Evolutionary conservation across 2,113 vertebrate species (phyloP).

Genomic region (Plecotus auritus): DNA sequence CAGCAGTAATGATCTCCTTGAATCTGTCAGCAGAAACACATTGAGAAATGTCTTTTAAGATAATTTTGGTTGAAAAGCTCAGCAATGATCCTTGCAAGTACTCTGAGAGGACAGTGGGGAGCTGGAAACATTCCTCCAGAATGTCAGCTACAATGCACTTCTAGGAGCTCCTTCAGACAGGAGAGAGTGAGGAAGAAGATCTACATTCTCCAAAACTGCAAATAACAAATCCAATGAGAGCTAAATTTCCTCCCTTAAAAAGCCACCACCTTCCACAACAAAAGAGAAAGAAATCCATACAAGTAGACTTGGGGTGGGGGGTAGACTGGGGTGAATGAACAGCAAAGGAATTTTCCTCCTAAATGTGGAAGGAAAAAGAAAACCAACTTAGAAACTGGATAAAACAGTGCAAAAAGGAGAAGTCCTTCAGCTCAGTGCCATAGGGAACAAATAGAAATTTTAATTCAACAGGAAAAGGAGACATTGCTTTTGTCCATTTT

Average conservation of each 20-base stretch:
- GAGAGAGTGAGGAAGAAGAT: slow-evolving; percentile 7
- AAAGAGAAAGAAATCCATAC: not conserved
- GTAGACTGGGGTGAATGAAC: not conserved
- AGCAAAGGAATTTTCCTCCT: not conserved
- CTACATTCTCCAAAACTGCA: not conserved
- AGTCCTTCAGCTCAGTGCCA: not conserved
- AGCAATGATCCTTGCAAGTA: slow-evolving; percentile 57
- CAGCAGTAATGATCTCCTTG: slow-evolving; percentile 60
- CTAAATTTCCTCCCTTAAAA: not conserved
- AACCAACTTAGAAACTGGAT: not conserved
- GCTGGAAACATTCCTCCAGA: slow-evolving; percentile 47
- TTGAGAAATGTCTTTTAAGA: slow-evolving; percentile 68
- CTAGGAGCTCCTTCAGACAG: slow-evolving; percentile 37
- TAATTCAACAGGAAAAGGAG: slow-evolving; percentile 55
- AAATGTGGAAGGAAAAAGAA: not conserved
- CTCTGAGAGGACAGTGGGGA: slow-evolving; percentile 62
- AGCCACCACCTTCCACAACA: not conserved
- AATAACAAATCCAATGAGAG: not conserved
- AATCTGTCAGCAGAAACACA: slow-evolving; percentile 58
- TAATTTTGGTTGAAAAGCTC: slow-evolving; percentile 69
- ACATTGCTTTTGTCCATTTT: not conserved
- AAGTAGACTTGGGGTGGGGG: not conserved
- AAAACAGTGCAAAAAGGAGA: not conserved
- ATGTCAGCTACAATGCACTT: slow-evolving; percentile 51
- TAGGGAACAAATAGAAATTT: slow-evolving; percentile 56